Evolutionary conservation across 2,113 vertebrate genomes (phyloP), one percentile per base, ranked within the genome.

Genomic region (Onychostoma macrolepis): DNA sequence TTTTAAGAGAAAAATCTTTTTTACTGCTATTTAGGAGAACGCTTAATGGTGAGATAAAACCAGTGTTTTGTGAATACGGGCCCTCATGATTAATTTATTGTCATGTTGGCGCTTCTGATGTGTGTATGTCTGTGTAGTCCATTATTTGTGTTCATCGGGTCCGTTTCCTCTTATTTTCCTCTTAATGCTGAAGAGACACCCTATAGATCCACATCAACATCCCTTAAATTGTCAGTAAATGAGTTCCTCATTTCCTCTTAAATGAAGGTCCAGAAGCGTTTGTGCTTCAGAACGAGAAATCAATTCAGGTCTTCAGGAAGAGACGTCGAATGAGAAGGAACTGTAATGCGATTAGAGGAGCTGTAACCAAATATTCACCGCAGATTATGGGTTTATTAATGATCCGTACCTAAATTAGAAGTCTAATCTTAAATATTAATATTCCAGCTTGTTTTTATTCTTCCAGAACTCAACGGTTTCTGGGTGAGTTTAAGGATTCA

Each of bases 81-180:
- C 17, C 24, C 56, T 61, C 2, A 4, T 1, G 56, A 8, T n/a
- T 61, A 58, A 88, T 88, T 90, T 91, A 85, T 87, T 84, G 74
- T 81, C 45, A 80, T 75, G 28, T 56, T 71, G 63, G 84, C n/a
- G 79, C 72, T 65, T 76, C 24, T 24, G 33, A 7, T 56, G 50
- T 86, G 79, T 72, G 33, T 11, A 2, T 24, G 19, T 11, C 6
- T 4, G 65, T 5, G 33, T 1, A 8, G 28, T 69, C 30, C 67
- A 69, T 79, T 58, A 24, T 33, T 63, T 65, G 56, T 72, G 83
- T 75, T 38, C n/a, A 41, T 80, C n/a, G 6, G 56, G 21, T 61
- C 56, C 56, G 7, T 58, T 58, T 58, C 21, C 56, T 28, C 65
- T 53, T 33, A 33, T 43, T 53, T 79, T 19, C 24, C 48, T 69